Evolutionary conservation across 2,113 vertebrate species (phyloP), one percentile per base, ranked within the genome.

Genomic region (Trinectes maculatus): DNA sequence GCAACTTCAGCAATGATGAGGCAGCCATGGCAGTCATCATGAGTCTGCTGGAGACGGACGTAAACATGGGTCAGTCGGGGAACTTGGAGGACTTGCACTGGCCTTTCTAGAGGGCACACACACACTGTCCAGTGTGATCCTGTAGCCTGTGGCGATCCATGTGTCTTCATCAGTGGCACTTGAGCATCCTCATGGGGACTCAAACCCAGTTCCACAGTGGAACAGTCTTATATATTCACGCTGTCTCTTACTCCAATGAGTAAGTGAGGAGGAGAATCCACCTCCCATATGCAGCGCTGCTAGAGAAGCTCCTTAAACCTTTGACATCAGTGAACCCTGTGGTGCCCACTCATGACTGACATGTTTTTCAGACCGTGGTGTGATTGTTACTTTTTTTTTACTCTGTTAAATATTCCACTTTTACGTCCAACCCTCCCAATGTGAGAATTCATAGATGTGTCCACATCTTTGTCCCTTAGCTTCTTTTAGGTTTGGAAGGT

Each of bases 1-100:
- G 95, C 85, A 95, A 92, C 77, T 96, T 96, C 40, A 97, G 95
- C 89, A 96, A 93, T 0, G 96, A 98, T 0, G 96, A 98, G 85
- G 96, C 95, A 2, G 96, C 96, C 0, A 96, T 98, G 95, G 96
- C 95, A 0, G 96, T 98, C 31, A 98, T 98, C 53, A 96, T 98
- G 96, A 98, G 96, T 85, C 90, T 98, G 75, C 87, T 98, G 87
- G 96, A 98, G 92, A 95, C 96, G 0, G 96, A 98, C 1, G 94
- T 94, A 13, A 96, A 94, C 71, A 93, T 98, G 2, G 94, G 95
- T 8, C 95, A 95, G 29, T 91, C 95, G 0, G 95, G 94, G 48
- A 95, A 96, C 89, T 95, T 98, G 57, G 96, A 95, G 2, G 95
- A 96, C 77, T 91, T 98, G 77, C 94, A 96, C 6, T 98, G 96